These are phyloP conservation scores for Anomalospiza imberbis DNA, from an alignment of 2,797 vertebrate species.

Conservation along the genomic window DNA sequence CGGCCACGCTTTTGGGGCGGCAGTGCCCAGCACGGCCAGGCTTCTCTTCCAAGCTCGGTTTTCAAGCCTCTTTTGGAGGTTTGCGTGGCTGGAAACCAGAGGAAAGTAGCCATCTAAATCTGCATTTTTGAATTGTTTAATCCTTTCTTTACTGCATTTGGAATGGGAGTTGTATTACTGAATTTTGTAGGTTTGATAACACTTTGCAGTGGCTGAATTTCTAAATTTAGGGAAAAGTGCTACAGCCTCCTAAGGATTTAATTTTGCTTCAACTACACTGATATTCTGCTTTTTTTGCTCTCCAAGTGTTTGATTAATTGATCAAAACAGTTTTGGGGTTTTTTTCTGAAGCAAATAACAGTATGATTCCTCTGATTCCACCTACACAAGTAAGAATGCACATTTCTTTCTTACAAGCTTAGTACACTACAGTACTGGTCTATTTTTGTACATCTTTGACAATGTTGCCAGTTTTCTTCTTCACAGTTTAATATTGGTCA, in stretches of 20 bases:
- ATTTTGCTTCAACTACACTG: not conserved
- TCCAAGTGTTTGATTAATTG: not conserved
- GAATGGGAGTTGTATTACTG: not conserved
- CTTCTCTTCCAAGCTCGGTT: not conserved
- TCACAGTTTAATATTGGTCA: not conserved
- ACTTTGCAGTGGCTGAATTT: not conserved
- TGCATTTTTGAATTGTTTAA: not conserved
- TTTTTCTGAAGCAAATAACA: not conserved
- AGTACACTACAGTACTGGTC: not conserved
- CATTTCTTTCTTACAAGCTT: not conserved
- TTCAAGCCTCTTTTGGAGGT: not conserved
- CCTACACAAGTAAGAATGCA: not conserved
- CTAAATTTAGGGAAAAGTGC: not conserved
- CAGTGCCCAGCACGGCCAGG: accelerated
- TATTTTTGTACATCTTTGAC: not conserved
- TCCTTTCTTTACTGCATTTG: not conserved
- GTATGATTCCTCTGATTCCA: not conserved
- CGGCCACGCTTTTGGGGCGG: accelerated
- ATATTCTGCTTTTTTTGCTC: not conserved
- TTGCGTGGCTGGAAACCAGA: not conserved
- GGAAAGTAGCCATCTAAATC: not conserved
- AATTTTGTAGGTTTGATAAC: not conserved
- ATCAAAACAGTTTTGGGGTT: not conserved
- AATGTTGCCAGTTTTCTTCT: not conserved
- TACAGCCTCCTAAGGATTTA: not conserved